Evolutionary conservation across 2,113 vertebrate species (phyloP), one percentile per base, ranked within the genome.

Genomic region (Sinocyclocheilus maitianheensis): DNA sequence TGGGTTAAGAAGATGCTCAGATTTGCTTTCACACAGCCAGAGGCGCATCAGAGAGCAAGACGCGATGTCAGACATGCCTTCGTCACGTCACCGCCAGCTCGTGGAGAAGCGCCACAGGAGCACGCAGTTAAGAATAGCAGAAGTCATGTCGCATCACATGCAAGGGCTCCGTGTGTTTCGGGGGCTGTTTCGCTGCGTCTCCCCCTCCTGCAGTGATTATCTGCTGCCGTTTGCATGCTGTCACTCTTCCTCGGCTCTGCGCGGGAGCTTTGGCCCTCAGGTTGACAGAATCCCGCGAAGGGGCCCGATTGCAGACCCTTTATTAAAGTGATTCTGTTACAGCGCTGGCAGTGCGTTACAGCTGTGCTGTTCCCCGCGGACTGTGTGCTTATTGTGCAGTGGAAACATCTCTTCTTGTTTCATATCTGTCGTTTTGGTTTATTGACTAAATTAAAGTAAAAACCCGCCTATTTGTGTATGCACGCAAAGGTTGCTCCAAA

Each of bases 141-240:
- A 94, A 93, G 93, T 90, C 92, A 91, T 94, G 94, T 94, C 94
- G 94, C 93, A 92, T 95, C 89, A 90, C 89, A 94, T 93, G 94
- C 91, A 87, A 83, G 88, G 63, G 84, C 88, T 88, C 87, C 87
- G 87, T 79, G 65, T 48, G 46, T 48, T 46, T 46, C 43, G 43
- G 10, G 43, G 43, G 43, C 43, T 85, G 88, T 91, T 67, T 84
- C 51, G 51, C 18, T n/a, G 63, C 72, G n/a, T 88, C 87, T 60
- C 81, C 46, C 84, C 85, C 72, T 83, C 43, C 87, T 76, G 87
- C 85, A 90, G 93, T 93, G 91, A 91, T 87, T 90, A 87, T 91
- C 92, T 92, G 91, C 93, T 88, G 92, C 84, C 75, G 79, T 93
- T 93, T 92, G 91, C 77, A 92, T 88, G 83, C 93, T 93, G 94